phyloP scores from a whole-genome alignment of 1,140 invertebrate species.

The Pogonognathellus flavescens region DNA sequence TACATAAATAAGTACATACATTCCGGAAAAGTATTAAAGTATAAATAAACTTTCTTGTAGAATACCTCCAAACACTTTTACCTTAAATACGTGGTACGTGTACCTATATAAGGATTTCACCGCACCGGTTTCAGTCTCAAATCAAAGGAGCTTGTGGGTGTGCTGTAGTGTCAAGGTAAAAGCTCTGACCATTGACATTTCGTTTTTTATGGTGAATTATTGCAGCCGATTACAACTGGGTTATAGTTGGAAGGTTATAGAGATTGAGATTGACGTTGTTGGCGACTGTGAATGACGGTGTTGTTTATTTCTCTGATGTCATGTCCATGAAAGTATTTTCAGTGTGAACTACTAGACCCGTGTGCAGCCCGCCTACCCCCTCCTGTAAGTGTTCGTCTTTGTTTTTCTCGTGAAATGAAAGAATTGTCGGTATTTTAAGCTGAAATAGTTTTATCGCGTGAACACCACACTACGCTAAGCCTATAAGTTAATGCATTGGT shows the following conservation, averaged over 20 bases:
- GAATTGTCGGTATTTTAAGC: background rate
- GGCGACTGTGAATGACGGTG: background rate
- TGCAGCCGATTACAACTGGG: background rate
- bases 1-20: no score
- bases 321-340: conserved; percentile 35
- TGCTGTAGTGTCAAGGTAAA: no score
- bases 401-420: conserved; percentile 1
- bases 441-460: conserved; percentile 31
- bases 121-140: background rate
- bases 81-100: background rate
- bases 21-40: no score
- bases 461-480: background rate
- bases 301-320: conserved; percentile 3
- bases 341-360: conserved; percentile 6
- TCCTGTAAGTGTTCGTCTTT: background rate
- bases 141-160: background rate
- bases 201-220: background rate
- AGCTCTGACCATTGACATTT: background rate
- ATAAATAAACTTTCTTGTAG: no score
- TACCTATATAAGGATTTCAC: background rate
- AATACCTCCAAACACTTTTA: background rate
- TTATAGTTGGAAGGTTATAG: background rate
- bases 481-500: no score
- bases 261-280: no score
- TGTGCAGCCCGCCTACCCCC: conserved; percentile 33